Conservation (phyloP, 1,140 invertebrate species). For the Microplitis demolitor region DNA sequence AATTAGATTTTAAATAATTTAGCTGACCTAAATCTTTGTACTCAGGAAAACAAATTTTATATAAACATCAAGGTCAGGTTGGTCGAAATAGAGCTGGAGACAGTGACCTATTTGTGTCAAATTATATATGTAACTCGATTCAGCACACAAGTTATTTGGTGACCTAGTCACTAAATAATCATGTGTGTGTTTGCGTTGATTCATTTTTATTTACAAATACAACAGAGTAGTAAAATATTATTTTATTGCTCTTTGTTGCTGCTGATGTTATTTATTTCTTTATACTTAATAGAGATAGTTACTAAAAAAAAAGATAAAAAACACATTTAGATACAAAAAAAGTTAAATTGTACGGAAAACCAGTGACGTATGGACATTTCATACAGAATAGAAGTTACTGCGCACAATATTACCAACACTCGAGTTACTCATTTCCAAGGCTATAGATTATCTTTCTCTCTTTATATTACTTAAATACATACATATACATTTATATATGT, state of each 20-base stretch:
- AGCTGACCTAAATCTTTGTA: too few species aligned
- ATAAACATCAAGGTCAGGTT: not conserved
- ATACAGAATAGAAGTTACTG: constrained; percentile 12
- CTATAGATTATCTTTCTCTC: constrained; percentile 6
- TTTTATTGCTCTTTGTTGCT: too few species aligned
- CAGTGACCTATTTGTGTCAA: not conserved
- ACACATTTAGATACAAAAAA: not conserved
- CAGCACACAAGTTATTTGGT: not conserved
- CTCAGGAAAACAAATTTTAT: too few species aligned
- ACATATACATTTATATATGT: not conserved
- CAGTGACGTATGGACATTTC: not conserved
- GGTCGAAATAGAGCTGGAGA: constrained; percentile 3
- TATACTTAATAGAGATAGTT: too few species aligned
- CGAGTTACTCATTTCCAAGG: constrained; percentile 21
- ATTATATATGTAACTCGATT: not conserved
- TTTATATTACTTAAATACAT: not conserved
- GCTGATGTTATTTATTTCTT: too few species aligned
- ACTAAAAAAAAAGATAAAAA: not conserved
- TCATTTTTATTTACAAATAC: not conserved
- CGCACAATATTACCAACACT: constrained; percentile 15
- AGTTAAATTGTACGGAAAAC: not conserved
- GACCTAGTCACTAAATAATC: not conserved
- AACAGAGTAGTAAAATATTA: too few species aligned
- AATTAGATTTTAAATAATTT: too few species aligned
- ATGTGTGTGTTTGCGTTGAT: not conserved